Conservation (phyloP, 2,113 vertebrate genomes). For the Athene noctua region DNA sequence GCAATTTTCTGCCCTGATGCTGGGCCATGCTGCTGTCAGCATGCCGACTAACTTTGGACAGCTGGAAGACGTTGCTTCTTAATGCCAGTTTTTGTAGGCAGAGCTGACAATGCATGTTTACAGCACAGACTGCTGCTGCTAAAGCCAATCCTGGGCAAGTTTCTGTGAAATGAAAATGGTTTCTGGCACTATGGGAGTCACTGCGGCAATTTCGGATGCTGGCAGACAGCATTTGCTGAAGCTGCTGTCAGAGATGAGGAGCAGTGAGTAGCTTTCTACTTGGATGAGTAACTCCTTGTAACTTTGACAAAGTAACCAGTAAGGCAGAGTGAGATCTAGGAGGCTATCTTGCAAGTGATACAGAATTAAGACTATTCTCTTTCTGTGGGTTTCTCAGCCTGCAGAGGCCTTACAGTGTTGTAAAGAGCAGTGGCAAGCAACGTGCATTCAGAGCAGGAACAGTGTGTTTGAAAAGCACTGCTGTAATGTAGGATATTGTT, state of each 20-base stretch:
- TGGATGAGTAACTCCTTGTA: not conserved
- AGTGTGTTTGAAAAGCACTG: not conserved
- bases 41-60: not conserved
- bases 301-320: not conserved
- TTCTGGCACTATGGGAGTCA: not conserved
- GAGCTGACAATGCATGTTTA: not conserved
- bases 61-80: not conserved
- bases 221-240: not conserved
- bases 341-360: not conserved
- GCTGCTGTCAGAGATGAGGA: not conserved
- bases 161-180: not conserved
- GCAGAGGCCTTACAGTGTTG: not conserved
- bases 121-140: not conserved
- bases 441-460: not conserved
- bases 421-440: not conserved
- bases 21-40: not conserved
- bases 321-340: not conserved
- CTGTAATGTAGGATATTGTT: not conserved
- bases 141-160: not conserved
- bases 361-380: not conserved
- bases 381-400: not conserved
- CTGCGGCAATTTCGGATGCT: not conserved
- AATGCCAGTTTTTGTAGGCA: not conserved
- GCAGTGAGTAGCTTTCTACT: not conserved
- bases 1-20: not conserved